Evolutionary conservation across 2,113 vertebrate species (phyloP), one percentile per base, ranked within the genome.

Genomic region (Sinocyclocheilus grahami): DNA sequence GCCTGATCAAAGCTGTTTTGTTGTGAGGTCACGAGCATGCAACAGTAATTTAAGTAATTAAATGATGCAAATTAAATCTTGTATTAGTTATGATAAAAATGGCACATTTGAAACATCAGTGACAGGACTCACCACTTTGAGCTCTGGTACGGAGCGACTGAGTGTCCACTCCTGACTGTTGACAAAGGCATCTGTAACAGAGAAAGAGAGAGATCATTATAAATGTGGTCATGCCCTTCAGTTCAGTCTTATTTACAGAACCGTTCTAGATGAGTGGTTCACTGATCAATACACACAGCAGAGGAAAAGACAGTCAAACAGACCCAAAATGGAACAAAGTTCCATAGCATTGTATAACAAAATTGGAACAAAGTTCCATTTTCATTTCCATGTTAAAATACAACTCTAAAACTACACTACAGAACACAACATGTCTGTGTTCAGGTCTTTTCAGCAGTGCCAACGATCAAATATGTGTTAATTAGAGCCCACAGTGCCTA

Each of bases 121-220:
- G n/a, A 27, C 8, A 12, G 22, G 27, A 96, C 97, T 98, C 93
- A 99, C 98, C 97, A 99, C 98, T 99, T 98, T 99, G 65, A 99
- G 97, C 87, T 99, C 98, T 0, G 98, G 98, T 2, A 99, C 98
- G 0, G 96, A 93, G 3, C 97, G 96, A 74, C 97, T 99, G 85
- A 99, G 92, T 0, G 98, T 99, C 98, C 98, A 99, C 92, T 99
- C 98, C 93, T 99, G 98, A 93, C 98, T 99, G 91, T 99, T 99
- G 88, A 99, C 98, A 80, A 99, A 99, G 78, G 97, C 98, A 95
- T 99, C 98, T 99, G 96, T 2, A 95, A 96, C 63, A 96, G 4
- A 91, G 2, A 71, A 14, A 69, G 5, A 69, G 5, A 55, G 13
- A n/a, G n/a, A 12, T 42, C 24, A 46, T 62, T 60, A 48, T 1